Conservation (phyloP, 2,113 vertebrate genomes). For the Athene cunicularia region DNA sequence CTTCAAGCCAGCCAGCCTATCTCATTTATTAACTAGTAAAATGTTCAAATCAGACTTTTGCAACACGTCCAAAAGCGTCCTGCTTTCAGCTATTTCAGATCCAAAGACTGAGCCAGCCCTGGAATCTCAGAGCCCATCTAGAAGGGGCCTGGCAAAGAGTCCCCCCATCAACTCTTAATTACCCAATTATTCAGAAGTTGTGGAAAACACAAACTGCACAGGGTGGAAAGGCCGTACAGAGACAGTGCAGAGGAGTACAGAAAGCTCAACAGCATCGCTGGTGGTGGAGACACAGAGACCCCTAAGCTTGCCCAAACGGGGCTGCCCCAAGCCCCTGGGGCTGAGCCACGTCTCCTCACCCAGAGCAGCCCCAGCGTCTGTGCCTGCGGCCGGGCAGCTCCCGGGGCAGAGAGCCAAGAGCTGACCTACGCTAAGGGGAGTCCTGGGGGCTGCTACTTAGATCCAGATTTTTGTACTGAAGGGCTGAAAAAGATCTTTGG, state of each 20-base stretch:
- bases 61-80: not conserved
- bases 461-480: not conserved
- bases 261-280: not conserved
- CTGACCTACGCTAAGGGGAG: accelerated
- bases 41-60: not conserved
- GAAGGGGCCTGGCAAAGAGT: not conserved
- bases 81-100: not conserved
- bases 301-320: not conserved
- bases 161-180: not conserved
- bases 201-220: not conserved
- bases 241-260: not conserved
- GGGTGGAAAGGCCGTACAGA: not conserved
- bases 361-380: not conserved
- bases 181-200: not conserved
- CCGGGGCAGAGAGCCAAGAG: not conserved
- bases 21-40: constrained; percentile 4
- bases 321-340: not conserved
- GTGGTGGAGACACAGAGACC: not conserved
- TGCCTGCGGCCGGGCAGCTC: not conserved
- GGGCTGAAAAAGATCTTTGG: not conserved
- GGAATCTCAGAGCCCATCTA: not conserved
- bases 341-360: not conserved
- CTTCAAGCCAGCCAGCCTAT: not conserved
- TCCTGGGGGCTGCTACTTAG: not conserved
- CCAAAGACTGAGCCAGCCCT: not conserved